Percentiles rank a stretch among this genome's conserved stretches.
phyloP scores from a whole-genome alignment of 2,113 vertebrate species.

The Paracyprichromis sp. region DNA sequence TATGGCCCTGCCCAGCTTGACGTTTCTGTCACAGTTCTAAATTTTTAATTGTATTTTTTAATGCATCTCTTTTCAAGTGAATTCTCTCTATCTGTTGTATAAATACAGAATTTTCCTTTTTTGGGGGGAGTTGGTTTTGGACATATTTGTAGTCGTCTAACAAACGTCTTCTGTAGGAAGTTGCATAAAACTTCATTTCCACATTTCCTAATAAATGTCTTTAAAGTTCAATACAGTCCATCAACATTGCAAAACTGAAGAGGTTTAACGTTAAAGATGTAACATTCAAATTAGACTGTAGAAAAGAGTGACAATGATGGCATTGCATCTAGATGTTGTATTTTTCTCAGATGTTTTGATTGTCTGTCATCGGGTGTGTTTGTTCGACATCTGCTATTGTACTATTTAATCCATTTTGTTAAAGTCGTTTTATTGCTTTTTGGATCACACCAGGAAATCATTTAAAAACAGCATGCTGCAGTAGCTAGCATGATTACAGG shows the following conservation, averaged over 20 bases:
- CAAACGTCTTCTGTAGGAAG: background rate
- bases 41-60: background rate
- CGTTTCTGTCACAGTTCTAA: background rate
- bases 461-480: background rate
- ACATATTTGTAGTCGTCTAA: background rate
- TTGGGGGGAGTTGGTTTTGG: background rate
- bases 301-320: background rate
- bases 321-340: background rate
- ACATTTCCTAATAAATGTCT: background rate
- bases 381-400: background rate
- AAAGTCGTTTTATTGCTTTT: background rate
- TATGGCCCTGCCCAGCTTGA: background rate
- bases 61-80: rapidly evolving
- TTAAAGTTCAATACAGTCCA: rapidly evolving
- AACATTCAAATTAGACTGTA: background rate
- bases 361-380: background rate
- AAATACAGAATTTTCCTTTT: rapidly evolving
- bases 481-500: background rate
- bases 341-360: background rate
- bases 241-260: too few species aligned
- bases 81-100: rapidly evolving
- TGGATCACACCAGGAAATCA: background rate
- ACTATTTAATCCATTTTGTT: background rate
- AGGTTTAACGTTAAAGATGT: background rate
- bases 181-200: background rate